phyloP scores from a whole-genome alignment of 2,888 invertebrate species.

The Synergus laeviventris region DNA sequence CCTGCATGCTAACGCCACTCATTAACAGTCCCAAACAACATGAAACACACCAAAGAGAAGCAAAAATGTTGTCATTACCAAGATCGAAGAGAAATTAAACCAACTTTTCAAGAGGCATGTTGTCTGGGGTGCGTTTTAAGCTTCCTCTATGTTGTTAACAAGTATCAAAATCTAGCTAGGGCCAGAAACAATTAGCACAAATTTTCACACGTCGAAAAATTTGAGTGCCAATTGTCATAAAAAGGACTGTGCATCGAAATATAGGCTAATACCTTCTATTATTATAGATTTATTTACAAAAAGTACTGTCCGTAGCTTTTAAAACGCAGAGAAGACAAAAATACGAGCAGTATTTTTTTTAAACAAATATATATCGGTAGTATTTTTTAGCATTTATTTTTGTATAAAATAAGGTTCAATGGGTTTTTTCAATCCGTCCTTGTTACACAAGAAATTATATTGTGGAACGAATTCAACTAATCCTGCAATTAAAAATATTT shows the following conservation, averaged over 20 bases:
- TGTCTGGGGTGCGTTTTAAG: slow-evolving; percentile 23
- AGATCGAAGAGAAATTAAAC: not conserved
- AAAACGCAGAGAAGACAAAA: not conserved
- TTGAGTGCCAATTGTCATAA: not conserved
- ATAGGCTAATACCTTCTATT: not conserved
- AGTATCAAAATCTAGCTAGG: not conserved
- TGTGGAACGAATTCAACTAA: not conserved
- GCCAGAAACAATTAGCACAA: slow-evolving; percentile 18
- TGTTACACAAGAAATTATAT: not conserved
- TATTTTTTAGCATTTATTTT: not conserved
- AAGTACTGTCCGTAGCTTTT: not conserved
- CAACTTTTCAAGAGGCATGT: slow-evolving; percentile 15
- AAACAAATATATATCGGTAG: not conserved
- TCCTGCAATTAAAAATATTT: not conserved
- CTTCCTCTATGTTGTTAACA: slow-evolving; percentile 20
- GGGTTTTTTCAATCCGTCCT: not conserved
- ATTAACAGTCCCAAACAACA: slow-evolving; percentile 28
- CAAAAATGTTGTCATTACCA: not conserved
- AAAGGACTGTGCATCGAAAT: not conserved
- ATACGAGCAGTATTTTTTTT: not conserved
- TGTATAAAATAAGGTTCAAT: not conserved
- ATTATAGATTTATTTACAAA: not conserved
- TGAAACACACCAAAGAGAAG: slow-evolving; percentile 32
- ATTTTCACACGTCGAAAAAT: not conserved
- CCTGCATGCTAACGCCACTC: slow-evolving; percentile 35